Evolutionary conservation across 2,888 invertebrate genomes (phyloP), one percentile per base, ranked within the genome.

Genomic region (Cantharis rustica): DNA sequence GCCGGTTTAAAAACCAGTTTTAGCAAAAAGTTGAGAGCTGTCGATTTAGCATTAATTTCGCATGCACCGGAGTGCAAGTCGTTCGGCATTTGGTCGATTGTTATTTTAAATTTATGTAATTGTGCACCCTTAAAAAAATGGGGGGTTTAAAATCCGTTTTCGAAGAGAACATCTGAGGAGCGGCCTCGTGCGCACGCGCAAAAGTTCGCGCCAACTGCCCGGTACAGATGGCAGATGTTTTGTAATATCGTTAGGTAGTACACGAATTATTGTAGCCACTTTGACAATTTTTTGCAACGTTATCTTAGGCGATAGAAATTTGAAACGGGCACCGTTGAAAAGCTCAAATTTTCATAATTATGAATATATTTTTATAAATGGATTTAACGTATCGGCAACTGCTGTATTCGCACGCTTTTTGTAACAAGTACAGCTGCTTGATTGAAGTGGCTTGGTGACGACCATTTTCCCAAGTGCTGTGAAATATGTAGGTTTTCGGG

Each of bases 151-250:
- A 75, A 68, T 76, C 68, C 77, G 79, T 77, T 79, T 78, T 76
- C 64, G 74, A 73, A 79, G 77, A 77, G 82, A 84, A 82, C 83
- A 83, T 83, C 81, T 82, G 84, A 83, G 82, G 80, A 78, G 81
- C 75, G 79, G 79, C 72, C 72, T 68, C 73, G 70, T 79, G 82
- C 86, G 86, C 87, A 83, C 80, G 86, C 88, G 87, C 82, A 83
- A 75, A 80, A 81, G 82, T 88, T 88, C 87, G 88, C 89, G 89
- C 88, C 88, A 88, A 88, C 83, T 86, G 87, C 87, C 86, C 85
- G 88, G 87, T 87, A 87, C 88, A 88, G 88, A 88, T 88, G 87
- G 88, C 88, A 88, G 88, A 89, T 89, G 89, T 88, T 88, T 89
- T 88, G 87, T 88, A 88, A 87, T 86, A 82, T 85, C 83, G 82